phyloP scores from a whole-genome alignment of 2,888 invertebrate genomes.

The Plagiodera versicolora region DNA sequence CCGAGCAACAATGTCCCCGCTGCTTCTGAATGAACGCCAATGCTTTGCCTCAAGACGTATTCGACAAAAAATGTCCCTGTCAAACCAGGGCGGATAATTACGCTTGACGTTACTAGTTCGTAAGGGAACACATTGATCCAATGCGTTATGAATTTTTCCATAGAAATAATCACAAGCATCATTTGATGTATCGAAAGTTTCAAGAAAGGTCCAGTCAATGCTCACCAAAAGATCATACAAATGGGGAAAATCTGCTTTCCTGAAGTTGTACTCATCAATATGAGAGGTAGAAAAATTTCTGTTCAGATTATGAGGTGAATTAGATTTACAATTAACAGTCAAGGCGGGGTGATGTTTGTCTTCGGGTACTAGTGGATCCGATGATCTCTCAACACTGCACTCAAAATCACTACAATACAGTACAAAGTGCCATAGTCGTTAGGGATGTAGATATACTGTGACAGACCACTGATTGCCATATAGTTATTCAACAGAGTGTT shows the following conservation, averaged over 20 bases:
- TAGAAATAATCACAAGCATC: background rate
- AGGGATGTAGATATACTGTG: background rate
- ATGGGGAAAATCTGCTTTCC: background rate
- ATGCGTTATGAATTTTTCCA: background rate
- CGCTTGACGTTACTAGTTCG: background rate
- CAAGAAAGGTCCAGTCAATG: background rate
- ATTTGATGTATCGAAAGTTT: background rate
- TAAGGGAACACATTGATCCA: background rate
- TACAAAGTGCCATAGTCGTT: background rate
- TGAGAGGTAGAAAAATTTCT: background rate
- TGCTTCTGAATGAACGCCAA: constrained; percentile 2
- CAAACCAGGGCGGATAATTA: background rate
- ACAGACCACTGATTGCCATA: background rate
- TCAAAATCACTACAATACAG: background rate
- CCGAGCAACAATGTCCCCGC: background rate
- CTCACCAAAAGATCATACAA: background rate
- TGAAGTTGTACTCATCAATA: constrained; percentile 7
- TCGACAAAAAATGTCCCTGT: background rate
- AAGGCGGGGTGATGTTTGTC: constrained; percentile 1
- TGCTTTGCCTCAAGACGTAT: background rate
- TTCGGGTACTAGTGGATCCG: background rate
- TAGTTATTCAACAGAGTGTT: background rate
- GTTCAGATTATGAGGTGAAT: background rate
- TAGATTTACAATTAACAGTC: background rate
- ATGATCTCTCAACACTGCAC: background rate